A percentile compares a stretch with the other conserved stretches of the same genome.
These are phyloP conservation scores for Pantala flavescens DNA, from an alignment of 1,140 invertebrate species.

Conservation along the genomic window DNA sequence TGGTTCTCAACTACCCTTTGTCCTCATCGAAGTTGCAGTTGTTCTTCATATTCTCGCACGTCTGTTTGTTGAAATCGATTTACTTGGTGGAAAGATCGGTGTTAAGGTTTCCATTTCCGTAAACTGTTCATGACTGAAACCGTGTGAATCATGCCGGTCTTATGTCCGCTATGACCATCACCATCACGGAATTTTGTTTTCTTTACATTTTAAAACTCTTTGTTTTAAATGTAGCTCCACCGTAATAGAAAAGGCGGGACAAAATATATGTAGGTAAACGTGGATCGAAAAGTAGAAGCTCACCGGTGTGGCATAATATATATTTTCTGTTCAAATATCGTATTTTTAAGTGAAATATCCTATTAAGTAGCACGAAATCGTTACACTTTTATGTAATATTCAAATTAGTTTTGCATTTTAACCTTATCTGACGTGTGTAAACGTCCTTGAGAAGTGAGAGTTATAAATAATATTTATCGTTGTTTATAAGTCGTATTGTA, in stretches of 20 bases:
- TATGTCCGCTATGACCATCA: not conserved
- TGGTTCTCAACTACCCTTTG: no score
- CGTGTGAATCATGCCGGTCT: not conserved
- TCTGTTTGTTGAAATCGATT: constrained; percentile 3
- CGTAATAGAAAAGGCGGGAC: not conserved
- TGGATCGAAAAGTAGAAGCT: not conserved
- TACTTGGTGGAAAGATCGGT: constrained; percentile 4
- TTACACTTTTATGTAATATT: no score
- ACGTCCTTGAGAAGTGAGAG: constrained; percentile 4
- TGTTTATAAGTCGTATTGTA: no score
- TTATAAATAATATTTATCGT: not conserved
- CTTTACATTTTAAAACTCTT: not conserved
- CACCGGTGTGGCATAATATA: not conserved
- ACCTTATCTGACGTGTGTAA: not conserved
- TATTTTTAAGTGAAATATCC: no score
- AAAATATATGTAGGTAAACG: not conserved
- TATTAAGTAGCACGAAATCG: no score
- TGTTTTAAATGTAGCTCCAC: not conserved
- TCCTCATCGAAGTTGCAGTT: not conserved
- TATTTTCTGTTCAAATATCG: no score
- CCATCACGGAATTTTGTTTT: not conserved
- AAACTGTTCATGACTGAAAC: not conserved
- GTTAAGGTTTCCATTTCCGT: not conserved
- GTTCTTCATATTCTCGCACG: not conserved
- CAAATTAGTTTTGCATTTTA: not conserved